Base-by-base conservation (phyloP, 1,140 invertebrate species). In the Tetramorium simillimum region DNA sequence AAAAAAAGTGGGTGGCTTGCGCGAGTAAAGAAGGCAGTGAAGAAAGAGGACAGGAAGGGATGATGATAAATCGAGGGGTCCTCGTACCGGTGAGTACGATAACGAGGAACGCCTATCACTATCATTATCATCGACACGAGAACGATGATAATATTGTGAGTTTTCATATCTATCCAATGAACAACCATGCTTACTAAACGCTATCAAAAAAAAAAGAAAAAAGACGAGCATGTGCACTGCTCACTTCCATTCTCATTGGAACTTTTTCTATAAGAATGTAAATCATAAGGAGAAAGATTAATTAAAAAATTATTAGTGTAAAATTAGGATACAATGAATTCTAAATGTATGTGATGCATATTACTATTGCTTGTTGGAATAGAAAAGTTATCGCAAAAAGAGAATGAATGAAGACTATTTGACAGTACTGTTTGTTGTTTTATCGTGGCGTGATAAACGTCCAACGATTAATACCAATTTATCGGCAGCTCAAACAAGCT, bases 41-140 rank as follows among this genome's bases (percentile, higher is more conserved):
- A 46, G 40, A 46, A 65, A 53, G 67, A 37, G 5, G 24, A 21
- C 16, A 33, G 73, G 33, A 62, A 49, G 16, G 24, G 51, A 65
- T 62, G 40, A 53, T 67, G 86, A 81, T 69, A 88, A 90, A 90
- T 88, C 86, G 77, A 49, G 14, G 65, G 53, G 14, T 53, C 10
- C 21, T 51, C 56, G 28, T 63, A 49, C 5, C 3, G 24, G 9
- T 28, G 14, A 53, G 82, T 70, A 21, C 51, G 72, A 78, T 51
- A 63, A 33, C 62, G 40, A 53, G 58, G 37, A 65, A 7, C 14
- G 12, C 46, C 43, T 56, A 16, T 53, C 72, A 24, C 9, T 12
- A 33, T 14, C 70, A 12, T 69, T 56, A 28, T 49, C 51, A 6
- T 46, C 67, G 46, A 16, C 53, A 33, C 33, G 33, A 33, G 3